Base-by-base conservation (phyloP, 2,888 invertebrate genomes). In the Colostygia pectinataria region DNA sequence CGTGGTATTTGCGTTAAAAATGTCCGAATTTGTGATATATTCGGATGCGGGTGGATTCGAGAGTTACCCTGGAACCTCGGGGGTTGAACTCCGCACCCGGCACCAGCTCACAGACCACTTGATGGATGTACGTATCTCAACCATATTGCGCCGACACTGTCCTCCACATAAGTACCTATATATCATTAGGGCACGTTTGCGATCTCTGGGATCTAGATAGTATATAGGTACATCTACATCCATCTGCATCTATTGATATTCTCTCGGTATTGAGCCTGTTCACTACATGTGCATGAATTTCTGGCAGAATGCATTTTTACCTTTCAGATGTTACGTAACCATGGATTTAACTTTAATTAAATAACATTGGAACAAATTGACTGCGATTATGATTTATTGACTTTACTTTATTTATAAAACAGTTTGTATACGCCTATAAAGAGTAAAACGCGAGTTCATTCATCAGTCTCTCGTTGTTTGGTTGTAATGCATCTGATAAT, bases 81-180 rank as follows among this genome's bases (percentile, higher is more conserved):
- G 80, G 83, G 77, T 71, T 67, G 72, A 66, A 74, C 80, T 74
- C 75, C 75, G 68, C 77, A 75, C 74, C 71, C 74, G 75, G 69
- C 74, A 72, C 76, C 75, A 75, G 81, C 83, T 79, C 78, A 78
- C 77, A 79, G 79, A 80, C 82, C 71, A 73, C 76, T 75, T 81
- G 80, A 86, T 79, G 88, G 90, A 89, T 80, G 91, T 91, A 90
- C 84, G 90, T 89, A 90, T 88, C 77, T 71, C 72, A 76, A 82
- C 84, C 88, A 84, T 84, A 85, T 82, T 87, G 86, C 83, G 84
- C 85, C 87, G 88, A 83, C 85, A 87, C 29, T 77, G 66, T 64
- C 65, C 63, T 62, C 65, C 66, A 71, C 67, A 68, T 78, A 72
- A 59, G 68, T 83, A 83, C 74, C 71, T 50, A 84, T 50, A 84